Evolutionary conservation across 2,888 invertebrate genomes (phyloP).

Genomic region (Drosophila maculinotata): DNA sequence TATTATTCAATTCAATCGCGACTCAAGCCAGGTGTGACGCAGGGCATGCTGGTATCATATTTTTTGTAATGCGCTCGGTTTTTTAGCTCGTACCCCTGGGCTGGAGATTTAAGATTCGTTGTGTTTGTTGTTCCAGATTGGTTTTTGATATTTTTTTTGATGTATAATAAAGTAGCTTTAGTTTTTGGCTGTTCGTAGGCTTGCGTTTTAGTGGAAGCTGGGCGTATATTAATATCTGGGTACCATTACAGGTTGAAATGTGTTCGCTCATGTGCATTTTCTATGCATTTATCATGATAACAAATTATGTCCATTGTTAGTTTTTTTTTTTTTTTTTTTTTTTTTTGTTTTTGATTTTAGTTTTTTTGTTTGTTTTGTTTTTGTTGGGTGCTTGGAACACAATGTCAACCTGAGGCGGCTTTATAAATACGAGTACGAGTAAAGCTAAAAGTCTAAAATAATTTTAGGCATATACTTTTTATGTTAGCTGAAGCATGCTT

Average conservation of each 20-base stretch:
- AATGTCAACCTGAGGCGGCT: conserved; percentile 76
- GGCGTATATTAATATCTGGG: conserved; percentile 85
- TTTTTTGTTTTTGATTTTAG: conserved; percentile 6
- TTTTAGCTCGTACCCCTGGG: conserved; percentile 70
- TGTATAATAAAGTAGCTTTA: conserved; percentile 38
- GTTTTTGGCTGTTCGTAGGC: conserved; percentile 45
- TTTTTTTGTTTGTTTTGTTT: conserved; percentile 20
- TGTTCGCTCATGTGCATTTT: conserved; percentile 66
- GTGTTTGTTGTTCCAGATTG: conserved; percentile 38
- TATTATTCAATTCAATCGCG: conserved; percentile 78
- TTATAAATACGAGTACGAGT: conserved; percentile 51
- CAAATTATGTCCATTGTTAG: conserved; percentile 2
- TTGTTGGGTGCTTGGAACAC: conserved; percentile 62
- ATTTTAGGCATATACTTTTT: conserved; percentile 35
- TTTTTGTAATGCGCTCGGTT: conserved; percentile 60
- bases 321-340: conserved; percentile 11
- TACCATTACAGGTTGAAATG: conserved; percentile 82
- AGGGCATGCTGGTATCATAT: conserved; percentile 72
- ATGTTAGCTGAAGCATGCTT: conserved; percentile 73
- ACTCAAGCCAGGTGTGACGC: conserved; percentile 81
- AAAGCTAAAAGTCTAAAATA: conserved; percentile 62
- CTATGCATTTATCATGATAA: conserved; percentile 48
- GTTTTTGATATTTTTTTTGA: conserved; percentile 40
- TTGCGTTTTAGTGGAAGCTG: conserved; percentile 80
- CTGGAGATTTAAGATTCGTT: conserved; percentile 48